Evolutionary conservation across 2,888 invertebrate species (phyloP), one percentile per base, ranked within the genome.

Genomic region (Apamea anceps): DNA sequence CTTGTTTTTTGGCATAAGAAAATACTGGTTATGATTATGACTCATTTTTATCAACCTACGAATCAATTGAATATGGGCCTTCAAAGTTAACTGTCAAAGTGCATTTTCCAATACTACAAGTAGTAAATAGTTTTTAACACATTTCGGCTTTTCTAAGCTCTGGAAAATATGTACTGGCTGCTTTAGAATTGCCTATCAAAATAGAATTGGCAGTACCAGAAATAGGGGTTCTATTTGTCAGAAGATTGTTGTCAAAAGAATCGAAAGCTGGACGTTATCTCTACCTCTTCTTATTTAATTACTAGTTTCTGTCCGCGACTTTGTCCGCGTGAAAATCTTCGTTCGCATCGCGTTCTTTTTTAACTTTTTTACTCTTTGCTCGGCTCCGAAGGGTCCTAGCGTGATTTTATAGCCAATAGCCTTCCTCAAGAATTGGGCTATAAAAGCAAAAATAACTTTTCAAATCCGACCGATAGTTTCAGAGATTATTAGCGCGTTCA

Each of bases 1-100:
- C 80, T 81, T 83, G 48, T n/a, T 75, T 79, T 32, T 63, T 80
- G 73, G 32, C 32, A 15, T 37, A 77, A 10, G 21, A 57, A 75
- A 54, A 32, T 74, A 21, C 42, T 1, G 18, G 32, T 32, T 54
- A 13, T 48, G 79, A 78, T 32, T 54, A 13, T 48, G 79, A 78
- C 10, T 78, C 3, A 66, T 65, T 18, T 77, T 65, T 57, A 45
- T 65, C 12, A 63, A 6, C 3, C 0, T 51, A 13, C 21, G 37
- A 0, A 21, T 12, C 12, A n/a, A 12, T 48, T 1, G 12, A 57
- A 13, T 42, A 4, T 8, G 1, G 37, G 7, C 57, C 18, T 72
- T 72, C 6, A 21, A 72, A 60, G 21, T 28, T 62, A 21, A 45
- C 0, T 0, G 2, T 28, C 42, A 21, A 72, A 37, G 62, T 21